Percentiles rank a stretch among this genome's conserved stretches.
These are phyloP conservation scores for Theodoxus fluviatilis DNA, from an alignment of 2,888 invertebrate genomes.

Conservation along the genomic window DNA sequence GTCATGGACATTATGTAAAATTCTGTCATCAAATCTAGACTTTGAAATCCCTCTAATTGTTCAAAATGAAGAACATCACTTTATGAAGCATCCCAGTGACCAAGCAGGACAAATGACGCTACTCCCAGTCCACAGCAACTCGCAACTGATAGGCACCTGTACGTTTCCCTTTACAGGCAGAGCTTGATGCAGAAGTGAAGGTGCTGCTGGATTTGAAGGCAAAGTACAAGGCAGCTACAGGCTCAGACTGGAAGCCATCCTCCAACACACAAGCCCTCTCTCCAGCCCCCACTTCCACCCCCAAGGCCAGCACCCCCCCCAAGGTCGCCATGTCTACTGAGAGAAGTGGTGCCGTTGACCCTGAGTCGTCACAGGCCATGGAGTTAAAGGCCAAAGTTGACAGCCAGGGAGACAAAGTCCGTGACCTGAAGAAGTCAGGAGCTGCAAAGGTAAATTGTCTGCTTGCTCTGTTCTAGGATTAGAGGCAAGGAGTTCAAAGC, in stretches of 20 bases:
- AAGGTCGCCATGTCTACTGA: too few relatives aligned
- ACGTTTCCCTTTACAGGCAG: conserved; percentile 39
- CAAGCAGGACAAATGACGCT: not conserved
- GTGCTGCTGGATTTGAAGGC: conserved; percentile 75
- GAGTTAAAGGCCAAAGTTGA: conserved; percentile 52
- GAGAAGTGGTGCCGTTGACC: too few relatives aligned
- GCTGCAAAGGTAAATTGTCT: conserved; percentile 74
- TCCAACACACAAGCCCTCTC: not conserved
- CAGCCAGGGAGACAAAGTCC: conserved; percentile 76
- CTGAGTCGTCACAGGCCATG: conserved; percentile 33
- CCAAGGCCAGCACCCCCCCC: conserved; percentile 18
- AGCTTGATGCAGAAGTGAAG: conserved; percentile 71
- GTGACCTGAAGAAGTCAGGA: conserved; percentile 75
- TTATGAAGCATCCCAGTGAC: conserved; percentile 22
- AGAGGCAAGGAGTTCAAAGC: too few relatives aligned
- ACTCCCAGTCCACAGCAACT: not conserved
- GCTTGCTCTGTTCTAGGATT: not conserved
- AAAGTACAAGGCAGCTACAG: conserved; percentile 77
- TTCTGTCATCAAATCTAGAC: too few relatives aligned
- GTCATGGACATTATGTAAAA: too few relatives aligned
- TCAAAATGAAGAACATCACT: conserved; percentile 45
- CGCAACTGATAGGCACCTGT: too few relatives aligned
- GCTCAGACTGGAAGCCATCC: conserved; percentile 73
- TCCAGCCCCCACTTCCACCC: conserved; percentile 4
- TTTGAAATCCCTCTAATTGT: too few relatives aligned